These are phyloP conservation scores for Scophthalmus maximus DNA, from an alignment of 2,113 vertebrate species.

Conservation along the genomic window DNA sequence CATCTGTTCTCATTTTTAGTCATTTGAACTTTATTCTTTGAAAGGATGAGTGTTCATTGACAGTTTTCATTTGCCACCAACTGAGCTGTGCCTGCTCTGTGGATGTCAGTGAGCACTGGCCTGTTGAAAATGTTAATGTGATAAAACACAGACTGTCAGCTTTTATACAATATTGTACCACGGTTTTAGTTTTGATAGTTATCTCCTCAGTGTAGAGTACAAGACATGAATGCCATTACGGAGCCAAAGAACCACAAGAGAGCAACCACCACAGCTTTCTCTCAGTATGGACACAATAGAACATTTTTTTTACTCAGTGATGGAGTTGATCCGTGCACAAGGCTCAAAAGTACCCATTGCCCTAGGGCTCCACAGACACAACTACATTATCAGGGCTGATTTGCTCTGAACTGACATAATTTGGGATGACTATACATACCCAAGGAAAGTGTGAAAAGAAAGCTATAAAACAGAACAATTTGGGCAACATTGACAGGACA, in stretches of 20 bases:
- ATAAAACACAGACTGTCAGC: conserved; percentile 17
- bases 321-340: not conserved
- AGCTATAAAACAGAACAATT: conserved; percentile 7
- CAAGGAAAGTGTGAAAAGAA: not conserved
- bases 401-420: conserved; percentile 18
- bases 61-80: conserved; percentile 11
- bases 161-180: conserved; percentile 39
- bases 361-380: conserved; percentile 6
- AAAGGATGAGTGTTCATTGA: conserved; percentile 17
- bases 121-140: conserved; percentile 6
- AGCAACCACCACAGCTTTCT: conserved; percentile 7
- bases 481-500: conserved; percentile 5
- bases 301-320: not conserved
- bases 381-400: conserved; percentile 4
- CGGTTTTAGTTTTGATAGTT: conserved; percentile 39
- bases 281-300: not conserved
- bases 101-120: conserved; percentile 8
- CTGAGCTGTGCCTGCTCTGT: not conserved
- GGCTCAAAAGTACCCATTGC: not conserved
- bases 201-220: conserved; percentile 35
- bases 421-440: not conserved
- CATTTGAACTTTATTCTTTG: conserved; percentile 19
- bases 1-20: conserved; percentile 31
- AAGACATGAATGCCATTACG: conserved; percentile 39
- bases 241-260: conserved; percentile 53